Conservation (phyloP, 2,113 vertebrate species). For the Caranx ignobilis region DNA sequence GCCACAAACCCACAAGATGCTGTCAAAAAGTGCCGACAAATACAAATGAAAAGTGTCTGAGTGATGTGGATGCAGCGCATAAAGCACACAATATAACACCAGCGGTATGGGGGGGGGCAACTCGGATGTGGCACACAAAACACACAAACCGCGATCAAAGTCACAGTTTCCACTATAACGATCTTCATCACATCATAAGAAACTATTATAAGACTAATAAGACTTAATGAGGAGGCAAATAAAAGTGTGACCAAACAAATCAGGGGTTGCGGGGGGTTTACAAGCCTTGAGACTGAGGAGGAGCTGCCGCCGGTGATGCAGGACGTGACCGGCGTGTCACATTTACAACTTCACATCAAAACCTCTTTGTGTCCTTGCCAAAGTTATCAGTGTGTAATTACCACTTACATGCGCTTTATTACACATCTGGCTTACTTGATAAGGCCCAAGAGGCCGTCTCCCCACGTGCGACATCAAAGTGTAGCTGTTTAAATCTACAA, state of each 20-base stretch:
- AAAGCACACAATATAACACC: slow-evolving; percentile 36
- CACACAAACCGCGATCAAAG: slow-evolving; percentile 51
- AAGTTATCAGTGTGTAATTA: slow-evolving; percentile 73
- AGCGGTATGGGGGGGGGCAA: background rate
- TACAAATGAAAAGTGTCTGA: slow-evolving; percentile 51
- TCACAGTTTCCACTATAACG: slow-evolving; percentile 33
- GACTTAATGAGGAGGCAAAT: slow-evolving; percentile 60
- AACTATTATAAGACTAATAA: slow-evolving; percentile 47
- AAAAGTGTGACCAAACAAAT: slow-evolving; percentile 63
- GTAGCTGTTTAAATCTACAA: slow-evolving; percentile 62
- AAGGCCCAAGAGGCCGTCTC: slow-evolving; percentile 54
- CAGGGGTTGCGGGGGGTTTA: slow-evolving; percentile 35
- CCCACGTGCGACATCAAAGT: slow-evolving; percentile 39
- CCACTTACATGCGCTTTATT: slow-evolving; percentile 69
- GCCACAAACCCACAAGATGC: slow-evolving; percentile 50
- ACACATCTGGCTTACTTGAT: slow-evolving; percentile 66
- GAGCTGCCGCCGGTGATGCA: slow-evolving; percentile 27
- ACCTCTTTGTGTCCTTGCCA: slow-evolving; percentile 67
- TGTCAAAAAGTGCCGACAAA: slow-evolving; percentile 60
- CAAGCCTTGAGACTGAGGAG: slow-evolving; percentile 26
- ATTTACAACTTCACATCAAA: slow-evolving; percentile 71
- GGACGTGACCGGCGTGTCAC: slow-evolving; percentile 59
- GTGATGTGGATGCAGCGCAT: slow-evolving; percentile 49
- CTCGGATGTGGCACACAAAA: slow-evolving; percentile 1
- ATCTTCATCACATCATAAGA: slow-evolving; percentile 44